Percentiles rank a stretch among this genome's conserved stretches.
Conservation (phyloP, 1,140 invertebrate genomes). For the Drosophila persimilis region DNA sequence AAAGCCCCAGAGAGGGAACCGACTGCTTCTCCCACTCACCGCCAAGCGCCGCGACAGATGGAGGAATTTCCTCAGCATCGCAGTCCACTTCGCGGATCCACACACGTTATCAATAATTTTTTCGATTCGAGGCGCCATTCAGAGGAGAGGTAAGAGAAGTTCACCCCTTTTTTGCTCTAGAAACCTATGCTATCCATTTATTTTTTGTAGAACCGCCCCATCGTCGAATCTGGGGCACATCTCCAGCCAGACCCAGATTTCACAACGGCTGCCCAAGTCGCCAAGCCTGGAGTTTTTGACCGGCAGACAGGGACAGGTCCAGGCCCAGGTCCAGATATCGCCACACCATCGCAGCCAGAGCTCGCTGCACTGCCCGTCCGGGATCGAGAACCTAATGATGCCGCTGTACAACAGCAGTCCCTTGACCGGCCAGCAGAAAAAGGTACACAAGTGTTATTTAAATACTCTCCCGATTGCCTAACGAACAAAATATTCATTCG, state of each 20-base stretch:
- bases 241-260: background rate
- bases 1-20: background rate
- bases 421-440: slow-evolving; percentile 11
- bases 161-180: background rate
- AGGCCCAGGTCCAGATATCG: background rate
- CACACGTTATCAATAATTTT: no score
- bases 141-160: background rate
- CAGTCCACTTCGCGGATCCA: background rate
- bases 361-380: slow-evolving; percentile 43
- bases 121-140: no score
- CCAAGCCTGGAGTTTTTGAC: no score
- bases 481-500: background rate
- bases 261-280: no score
- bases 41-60: slow-evolving; percentile 6
- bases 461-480: background rate
- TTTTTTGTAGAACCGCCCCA: no score
- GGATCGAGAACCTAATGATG: slow-evolving; percentile 27
- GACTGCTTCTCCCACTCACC: background rate
- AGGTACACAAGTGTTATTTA: background rate
- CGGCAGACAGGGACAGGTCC: no score
- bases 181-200: background rate
- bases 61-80: slow-evolving; percentile 5
- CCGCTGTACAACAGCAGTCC: slow-evolving; percentile 67
- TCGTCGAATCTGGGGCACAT: no score
- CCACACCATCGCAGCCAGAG: slow-evolving; percentile 8